Conservation (phyloP, 1,140 invertebrate species). For the Musca vetustissima region DNA sequence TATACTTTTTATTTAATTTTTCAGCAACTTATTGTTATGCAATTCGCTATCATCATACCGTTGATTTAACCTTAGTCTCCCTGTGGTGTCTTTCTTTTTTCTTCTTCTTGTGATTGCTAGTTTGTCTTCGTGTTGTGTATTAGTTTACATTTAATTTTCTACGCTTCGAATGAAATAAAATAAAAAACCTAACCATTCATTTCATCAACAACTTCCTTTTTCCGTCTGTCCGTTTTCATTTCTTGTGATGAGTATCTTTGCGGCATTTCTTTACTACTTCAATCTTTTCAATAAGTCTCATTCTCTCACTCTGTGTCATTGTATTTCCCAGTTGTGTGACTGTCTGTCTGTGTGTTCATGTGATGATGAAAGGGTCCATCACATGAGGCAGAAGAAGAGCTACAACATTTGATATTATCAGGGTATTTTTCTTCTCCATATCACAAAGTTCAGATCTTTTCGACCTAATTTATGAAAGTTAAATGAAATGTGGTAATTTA, state of each 20-base stretch:
- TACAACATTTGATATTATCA: background rate
- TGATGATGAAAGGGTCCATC: background rate
- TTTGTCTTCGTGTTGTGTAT: too few relatives aligned
- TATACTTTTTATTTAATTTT: too few relatives aligned
- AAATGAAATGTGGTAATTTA: background rate
- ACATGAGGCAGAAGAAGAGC: background rate
- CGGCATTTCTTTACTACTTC: background rate
- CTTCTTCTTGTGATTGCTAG: too few relatives aligned
- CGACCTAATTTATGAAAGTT: slow-evolving; percentile 3
- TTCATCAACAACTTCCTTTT: background rate
- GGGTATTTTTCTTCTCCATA: background rate
- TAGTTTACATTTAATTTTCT: too few relatives aligned
- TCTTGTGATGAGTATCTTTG: background rate
- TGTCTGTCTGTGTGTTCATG: too few relatives aligned
- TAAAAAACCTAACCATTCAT: too few relatives aligned
- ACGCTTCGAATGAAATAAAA: too few relatives aligned
- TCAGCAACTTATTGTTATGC: too few relatives aligned
- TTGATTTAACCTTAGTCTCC: too few relatives aligned
- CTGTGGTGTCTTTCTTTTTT: too few relatives aligned
- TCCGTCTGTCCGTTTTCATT: background rate
- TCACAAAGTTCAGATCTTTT: background rate
- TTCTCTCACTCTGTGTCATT: background rate
- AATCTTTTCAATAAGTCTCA: background rate
- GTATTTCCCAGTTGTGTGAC: too few relatives aligned
- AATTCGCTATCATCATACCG: too few relatives aligned